Conservation (phyloP, 2,113 vertebrate genomes). For the Hippotragus niger region DNA sequence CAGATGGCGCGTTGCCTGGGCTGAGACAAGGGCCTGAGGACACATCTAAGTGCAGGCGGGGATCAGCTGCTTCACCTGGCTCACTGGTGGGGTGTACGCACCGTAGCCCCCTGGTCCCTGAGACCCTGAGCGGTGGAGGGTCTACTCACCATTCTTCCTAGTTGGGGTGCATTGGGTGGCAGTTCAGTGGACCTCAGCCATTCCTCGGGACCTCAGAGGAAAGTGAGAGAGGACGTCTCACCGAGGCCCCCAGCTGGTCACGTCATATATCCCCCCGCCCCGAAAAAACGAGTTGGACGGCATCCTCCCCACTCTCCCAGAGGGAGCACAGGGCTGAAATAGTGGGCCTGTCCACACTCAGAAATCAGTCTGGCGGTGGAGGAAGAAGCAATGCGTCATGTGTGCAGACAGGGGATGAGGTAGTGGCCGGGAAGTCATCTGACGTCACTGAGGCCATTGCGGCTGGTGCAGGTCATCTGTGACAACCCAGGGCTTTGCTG, state of each 20-base stretch:
- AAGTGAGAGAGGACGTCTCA: background rate
- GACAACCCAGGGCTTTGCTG: background rate
- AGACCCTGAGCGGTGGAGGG: fast-evolving
- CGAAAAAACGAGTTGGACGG: fast-evolving
- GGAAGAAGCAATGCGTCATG: background rate
- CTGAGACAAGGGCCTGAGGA: background rate
- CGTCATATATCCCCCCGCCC: background rate
- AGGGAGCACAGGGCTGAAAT: background rate
- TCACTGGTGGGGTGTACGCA: fast-evolving
- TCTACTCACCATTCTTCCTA: conserved; percentile 45
- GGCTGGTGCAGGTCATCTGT: fast-evolving
- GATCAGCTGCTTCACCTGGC: background rate
- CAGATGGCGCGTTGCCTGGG: background rate
- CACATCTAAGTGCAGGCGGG: fast-evolving
- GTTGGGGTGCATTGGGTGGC: conserved; percentile 1
- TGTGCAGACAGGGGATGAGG: background rate
- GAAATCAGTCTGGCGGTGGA: background rate
- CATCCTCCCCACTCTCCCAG: background rate
- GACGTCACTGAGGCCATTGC: background rate
- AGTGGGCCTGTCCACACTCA: background rate
- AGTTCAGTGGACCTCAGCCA: background rate
- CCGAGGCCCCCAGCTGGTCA: fast-evolving
- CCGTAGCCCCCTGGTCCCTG: fast-evolving
- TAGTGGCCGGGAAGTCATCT: background rate
- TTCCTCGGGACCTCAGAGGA: background rate